Percentiles rank a stretch among this genome's conserved stretches.
Conservation (phyloP, 2,113 vertebrate genomes). For the Ranitomeya imitator region DNA sequence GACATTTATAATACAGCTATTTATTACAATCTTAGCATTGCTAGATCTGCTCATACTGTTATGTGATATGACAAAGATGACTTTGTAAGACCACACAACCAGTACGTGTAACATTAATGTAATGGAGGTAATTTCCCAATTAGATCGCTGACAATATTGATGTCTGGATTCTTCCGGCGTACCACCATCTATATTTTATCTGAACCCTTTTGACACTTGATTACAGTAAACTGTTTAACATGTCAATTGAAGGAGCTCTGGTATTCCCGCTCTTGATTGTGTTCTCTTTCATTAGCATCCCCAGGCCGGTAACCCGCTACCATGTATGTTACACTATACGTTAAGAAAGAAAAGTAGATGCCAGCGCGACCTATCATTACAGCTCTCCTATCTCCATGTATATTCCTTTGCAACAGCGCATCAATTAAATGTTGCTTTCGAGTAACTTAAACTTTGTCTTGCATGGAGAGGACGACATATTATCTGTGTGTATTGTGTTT, state of each 20-base stretch:
- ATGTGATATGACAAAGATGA: background rate
- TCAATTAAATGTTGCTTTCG: constrained; percentile 59
- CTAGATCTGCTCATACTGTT: background rate
- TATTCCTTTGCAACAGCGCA: constrained; percentile 35
- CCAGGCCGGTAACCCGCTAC: constrained; percentile 50
- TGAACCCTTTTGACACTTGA: constrained; percentile 55
- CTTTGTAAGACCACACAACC: background rate
- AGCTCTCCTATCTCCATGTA: constrained; percentile 55
- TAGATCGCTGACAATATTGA: constrained; percentile 2
- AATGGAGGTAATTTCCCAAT: constrained; percentile 5
- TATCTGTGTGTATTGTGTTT: constrained; percentile 53
- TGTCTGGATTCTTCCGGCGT: background rate
- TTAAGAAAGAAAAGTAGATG: constrained; percentile 56
- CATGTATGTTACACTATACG: constrained; percentile 57
- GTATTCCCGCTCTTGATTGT: constrained; percentile 13
- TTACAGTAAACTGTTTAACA: constrained; percentile 57
- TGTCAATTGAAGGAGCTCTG: constrained; percentile 30
- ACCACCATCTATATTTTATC: constrained; percentile 51
- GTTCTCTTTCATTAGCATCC: constrained; percentile 50
- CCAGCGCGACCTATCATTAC: constrained; percentile 55
- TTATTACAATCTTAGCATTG: background rate
- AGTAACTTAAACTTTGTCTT: constrained; percentile 59
- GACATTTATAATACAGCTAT: no score
- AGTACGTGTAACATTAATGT: background rate
- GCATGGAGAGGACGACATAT: constrained; percentile 51